Evolutionary conservation across 2,888 invertebrate species (phyloP).

Genomic region (Nebria salina): DNA sequence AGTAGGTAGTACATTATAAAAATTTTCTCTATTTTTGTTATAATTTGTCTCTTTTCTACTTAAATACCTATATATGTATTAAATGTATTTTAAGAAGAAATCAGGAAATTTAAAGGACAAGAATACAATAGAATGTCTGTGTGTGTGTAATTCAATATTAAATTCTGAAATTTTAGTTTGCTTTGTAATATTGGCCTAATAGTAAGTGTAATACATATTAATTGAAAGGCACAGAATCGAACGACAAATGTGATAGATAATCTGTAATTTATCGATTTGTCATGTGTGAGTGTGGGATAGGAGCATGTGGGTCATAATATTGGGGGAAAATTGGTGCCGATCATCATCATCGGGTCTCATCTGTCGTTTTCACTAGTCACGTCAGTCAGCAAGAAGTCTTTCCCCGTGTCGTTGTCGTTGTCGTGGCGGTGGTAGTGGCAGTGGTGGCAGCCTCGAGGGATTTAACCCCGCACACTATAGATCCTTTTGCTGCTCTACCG

Average conservation of each 20-base stretch:
- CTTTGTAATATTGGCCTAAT: too few relatives aligned
- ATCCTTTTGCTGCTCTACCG: neutral
- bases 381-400: neutral
- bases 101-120: too few relatives aligned
- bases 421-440: too few relatives aligned
- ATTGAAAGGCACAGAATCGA: neutral
- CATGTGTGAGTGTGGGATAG: conserved; percentile 6
- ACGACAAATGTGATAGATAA: conserved; percentile 6
- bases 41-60: too few relatives aligned
- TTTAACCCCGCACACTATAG: conserved; percentile 30
- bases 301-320: conserved; percentile 11
- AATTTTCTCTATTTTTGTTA: too few relatives aligned
- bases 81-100: too few relatives aligned
- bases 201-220: too few relatives aligned
- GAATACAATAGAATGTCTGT: too few relatives aligned
- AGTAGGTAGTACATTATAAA: neutral
- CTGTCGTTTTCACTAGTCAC: conserved; percentile 23
- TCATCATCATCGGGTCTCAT: conserved; percentile 5
- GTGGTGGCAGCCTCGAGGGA: conserved; percentile 18
- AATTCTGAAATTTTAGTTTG: too few relatives aligned
- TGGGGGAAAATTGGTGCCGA: neutral
- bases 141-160: too few relatives aligned
- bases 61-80: too few relatives aligned
- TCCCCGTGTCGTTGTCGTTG: neutral
- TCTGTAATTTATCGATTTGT: conserved; percentile 11